Conservation (phyloP, 2,797 vertebrate species). For the Periophthalmus magnuspinnatus region DNA sequence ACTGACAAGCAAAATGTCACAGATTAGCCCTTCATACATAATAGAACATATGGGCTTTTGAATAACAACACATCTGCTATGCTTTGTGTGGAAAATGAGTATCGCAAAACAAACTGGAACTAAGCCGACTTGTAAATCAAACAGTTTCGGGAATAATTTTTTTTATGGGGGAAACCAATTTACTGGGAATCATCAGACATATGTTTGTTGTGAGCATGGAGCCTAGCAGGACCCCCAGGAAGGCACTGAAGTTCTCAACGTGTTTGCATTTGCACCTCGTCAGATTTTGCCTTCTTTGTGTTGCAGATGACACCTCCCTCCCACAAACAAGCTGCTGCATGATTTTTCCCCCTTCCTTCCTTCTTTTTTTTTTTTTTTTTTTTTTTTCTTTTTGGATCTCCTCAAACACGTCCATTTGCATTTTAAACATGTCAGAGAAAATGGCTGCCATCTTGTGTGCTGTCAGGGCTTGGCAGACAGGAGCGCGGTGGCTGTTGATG, state of each 20-base stretch:
- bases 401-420: conserved; percentile 74
- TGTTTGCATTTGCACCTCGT: conserved; percentile 69
- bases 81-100: conserved; percentile 2
- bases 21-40: conserved; percentile 16
- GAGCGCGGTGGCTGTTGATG: conserved; percentile 58
- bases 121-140: conserved; percentile 28
- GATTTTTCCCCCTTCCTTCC: conserved; percentile 1
- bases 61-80: conserved; percentile 10
- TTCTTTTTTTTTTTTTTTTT: conserved; percentile 36
- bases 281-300: conserved; percentile 68
- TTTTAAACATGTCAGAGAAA: conserved; percentile 73
- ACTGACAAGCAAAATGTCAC: conserved; percentile 1
- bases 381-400: conserved; percentile 40
- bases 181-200: conserved; percentile 55
- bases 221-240: conserved; percentile 51
- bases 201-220: conserved; percentile 63
- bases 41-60: neutral
- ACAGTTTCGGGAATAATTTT: conserved; percentile 37
- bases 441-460: conserved; percentile 68
- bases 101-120: conserved; percentile 21
- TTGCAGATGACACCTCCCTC: conserved; percentile 71
- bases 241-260: conserved; percentile 56
- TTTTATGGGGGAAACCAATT: conserved; percentile 42
- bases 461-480: conserved; percentile 70
- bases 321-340: conserved; percentile 70